A percentile compares a stretch with the other conserved stretches of the same genome.
Conservation (phyloP, 2,113 vertebrate species). For the Strix aluco region DNA sequence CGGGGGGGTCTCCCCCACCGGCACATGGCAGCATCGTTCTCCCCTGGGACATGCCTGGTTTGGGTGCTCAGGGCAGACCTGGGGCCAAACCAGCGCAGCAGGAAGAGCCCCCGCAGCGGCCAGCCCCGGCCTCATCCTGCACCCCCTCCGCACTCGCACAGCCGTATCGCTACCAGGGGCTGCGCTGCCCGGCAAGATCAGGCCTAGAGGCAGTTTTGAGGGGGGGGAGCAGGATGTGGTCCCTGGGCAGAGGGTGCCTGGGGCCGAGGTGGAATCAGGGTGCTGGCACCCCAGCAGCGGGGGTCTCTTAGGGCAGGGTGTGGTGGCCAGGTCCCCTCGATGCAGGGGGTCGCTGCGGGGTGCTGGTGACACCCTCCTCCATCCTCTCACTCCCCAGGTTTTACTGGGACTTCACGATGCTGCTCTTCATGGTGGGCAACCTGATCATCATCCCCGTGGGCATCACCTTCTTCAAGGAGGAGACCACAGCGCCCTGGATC, state of each 20-base stretch:
- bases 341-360: accelerated
- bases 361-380: neutral
- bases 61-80: neutral
- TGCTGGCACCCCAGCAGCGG: accelerated
- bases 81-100: accelerated
- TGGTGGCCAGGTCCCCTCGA: accelerated
- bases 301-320: neutral
- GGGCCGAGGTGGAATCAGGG: neutral
- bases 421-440: slow-evolving; percentile 99
- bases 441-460: slow-evolving; percentile 98
- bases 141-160: too few relatives aligned
- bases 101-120: neutral
- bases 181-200: neutral
- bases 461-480: slow-evolving; percentile 99
- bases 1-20: accelerated
- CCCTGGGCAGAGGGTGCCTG: too few relatives aligned
- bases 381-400: slow-evolving; percentile 76
- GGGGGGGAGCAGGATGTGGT: neutral
- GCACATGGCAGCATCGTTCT: neutral
- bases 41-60: neutral
- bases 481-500: slow-evolving; percentile 96
- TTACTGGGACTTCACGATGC: slow-evolving; percentile 99
- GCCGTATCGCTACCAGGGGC: neutral
- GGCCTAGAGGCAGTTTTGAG: neutral
- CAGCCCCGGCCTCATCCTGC: neutral